Conservation (phyloP, 2,797 vertebrate genomes). For the Martes flavigula region DNA sequence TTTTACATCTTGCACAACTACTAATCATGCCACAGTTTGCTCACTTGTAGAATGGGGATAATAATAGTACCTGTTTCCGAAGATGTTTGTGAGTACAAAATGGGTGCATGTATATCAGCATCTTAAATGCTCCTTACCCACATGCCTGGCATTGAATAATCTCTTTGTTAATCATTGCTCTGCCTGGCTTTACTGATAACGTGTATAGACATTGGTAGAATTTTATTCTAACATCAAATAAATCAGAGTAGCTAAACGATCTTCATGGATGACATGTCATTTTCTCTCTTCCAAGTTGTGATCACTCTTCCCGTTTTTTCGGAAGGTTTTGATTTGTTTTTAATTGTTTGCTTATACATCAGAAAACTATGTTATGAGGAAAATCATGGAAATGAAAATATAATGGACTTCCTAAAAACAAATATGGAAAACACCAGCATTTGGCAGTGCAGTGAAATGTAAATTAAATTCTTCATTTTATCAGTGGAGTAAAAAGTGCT, state of each 20-base stretch:
- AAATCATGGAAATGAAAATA: neutral
- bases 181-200: neutral
- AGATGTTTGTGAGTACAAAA: neutral
- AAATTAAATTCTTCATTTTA: slow-evolving; percentile 14
- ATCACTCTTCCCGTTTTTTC: neutral
- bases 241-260: neutral
- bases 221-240: neutral
- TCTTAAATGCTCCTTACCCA: neutral
- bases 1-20: neutral
- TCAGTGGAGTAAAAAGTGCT: neutral
- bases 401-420: neutral
- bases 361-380: neutral
- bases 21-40: neutral
- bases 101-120: neutral
- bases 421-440: neutral
- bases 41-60: neutral
- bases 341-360: neutral
- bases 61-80: neutral
- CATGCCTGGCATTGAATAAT: neutral
- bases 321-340: neutral
- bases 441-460: neutral
- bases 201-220: neutral
- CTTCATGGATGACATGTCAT: neutral
- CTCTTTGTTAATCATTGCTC: neutral
- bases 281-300: neutral